These are phyloP conservation scores for Euura saliciscinereae DNA, from an alignment of 1,140 invertebrate genomes.

Conservation along the genomic window DNA sequence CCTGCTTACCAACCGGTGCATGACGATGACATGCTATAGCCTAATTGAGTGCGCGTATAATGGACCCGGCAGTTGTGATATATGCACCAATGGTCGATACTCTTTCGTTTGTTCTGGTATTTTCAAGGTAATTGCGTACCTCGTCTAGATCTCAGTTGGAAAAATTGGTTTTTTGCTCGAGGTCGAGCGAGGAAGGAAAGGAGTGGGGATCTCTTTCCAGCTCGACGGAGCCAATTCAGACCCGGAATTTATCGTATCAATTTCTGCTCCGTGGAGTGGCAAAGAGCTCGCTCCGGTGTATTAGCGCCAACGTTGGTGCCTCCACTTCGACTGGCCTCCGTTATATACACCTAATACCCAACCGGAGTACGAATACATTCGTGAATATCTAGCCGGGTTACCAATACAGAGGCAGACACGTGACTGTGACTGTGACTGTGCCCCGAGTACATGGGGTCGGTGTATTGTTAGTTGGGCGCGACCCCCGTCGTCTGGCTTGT, in stretches of 20 bases:
- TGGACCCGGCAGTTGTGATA: slow-evolving; percentile 54
- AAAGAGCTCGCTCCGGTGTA: slow-evolving; percentile 63
- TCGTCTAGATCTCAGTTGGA: no score
- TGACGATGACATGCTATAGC: slow-evolving; percentile 31
- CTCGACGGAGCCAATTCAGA: slow-evolving; percentile 68
- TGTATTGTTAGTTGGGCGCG: slow-evolving; percentile 46
- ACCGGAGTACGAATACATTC: slow-evolving; percentile 8
- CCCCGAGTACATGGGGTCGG: slow-evolving; percentile 3
- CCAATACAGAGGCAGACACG: not conserved
- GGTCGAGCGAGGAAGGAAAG: slow-evolving; percentile 10
- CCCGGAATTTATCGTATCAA: slow-evolving; percentile 71
- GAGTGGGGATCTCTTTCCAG: slow-evolving; percentile 57
- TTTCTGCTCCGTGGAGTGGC: slow-evolving; percentile 69
- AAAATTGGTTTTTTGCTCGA: no score
- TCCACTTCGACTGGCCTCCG: not conserved
- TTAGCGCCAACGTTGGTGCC: slow-evolving; percentile 53
- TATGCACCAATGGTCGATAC: no score
- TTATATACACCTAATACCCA: no score
- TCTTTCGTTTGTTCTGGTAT: no score
- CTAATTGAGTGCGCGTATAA: slow-evolving; percentile 58
- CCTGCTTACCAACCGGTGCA: slow-evolving; percentile 9
- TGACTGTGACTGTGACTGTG: slow-evolving; percentile 1
- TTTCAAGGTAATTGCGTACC: no score
- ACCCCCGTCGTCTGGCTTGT: slow-evolving; percentile 25
- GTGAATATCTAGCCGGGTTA: not conserved